Evolutionary conservation across 1,140 invertebrate genomes (phyloP).

Genomic region (Proctacanthus coquilletti): DNA sequence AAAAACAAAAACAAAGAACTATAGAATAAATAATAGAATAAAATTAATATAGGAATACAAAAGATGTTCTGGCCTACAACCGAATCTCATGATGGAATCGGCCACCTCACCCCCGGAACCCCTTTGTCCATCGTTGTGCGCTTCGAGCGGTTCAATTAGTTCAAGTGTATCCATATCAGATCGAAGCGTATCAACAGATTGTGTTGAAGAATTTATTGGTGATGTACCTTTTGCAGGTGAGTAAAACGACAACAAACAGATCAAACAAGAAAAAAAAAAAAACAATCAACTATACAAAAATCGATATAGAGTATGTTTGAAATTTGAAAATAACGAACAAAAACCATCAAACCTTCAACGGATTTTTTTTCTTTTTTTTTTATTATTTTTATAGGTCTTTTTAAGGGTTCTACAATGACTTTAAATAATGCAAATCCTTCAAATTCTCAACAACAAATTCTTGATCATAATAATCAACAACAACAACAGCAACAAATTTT

Average conservation of each 20-base stretch:
- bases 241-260: slow-evolving; percentile 14
- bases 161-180: slow-evolving; percentile 51
- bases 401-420: slow-evolving; percentile 56
- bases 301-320: neutral
- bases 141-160: slow-evolving; percentile 19
- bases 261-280: neutral
- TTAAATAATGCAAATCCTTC: slow-evolving; percentile 29
- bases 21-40: too few species aligned
- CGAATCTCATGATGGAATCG: slow-evolving; percentile 23
- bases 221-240: slow-evolving; percentile 78
- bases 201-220: slow-evolving; percentile 69
- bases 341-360: neutral
- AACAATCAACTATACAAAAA: neutral
- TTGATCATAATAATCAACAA: slow-evolving; percentile 18
- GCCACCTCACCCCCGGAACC: slow-evolving; percentile 21
- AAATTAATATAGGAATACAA: slow-evolving; percentile 27
- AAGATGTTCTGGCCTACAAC: slow-evolving; percentile 18
- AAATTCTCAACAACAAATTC: slow-evolving; percentile 13
- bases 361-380: neutral
- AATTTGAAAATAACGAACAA: neutral
- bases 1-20: too few species aligned
- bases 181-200: slow-evolving; percentile 65
- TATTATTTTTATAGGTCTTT: slow-evolving; percentile 37
- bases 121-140: slow-evolving; percentile 5
- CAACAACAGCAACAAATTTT: slow-evolving; percentile 20